Base-by-base conservation (phyloP, 2,888 invertebrate species). In the Amorpha juglandis region DNA sequence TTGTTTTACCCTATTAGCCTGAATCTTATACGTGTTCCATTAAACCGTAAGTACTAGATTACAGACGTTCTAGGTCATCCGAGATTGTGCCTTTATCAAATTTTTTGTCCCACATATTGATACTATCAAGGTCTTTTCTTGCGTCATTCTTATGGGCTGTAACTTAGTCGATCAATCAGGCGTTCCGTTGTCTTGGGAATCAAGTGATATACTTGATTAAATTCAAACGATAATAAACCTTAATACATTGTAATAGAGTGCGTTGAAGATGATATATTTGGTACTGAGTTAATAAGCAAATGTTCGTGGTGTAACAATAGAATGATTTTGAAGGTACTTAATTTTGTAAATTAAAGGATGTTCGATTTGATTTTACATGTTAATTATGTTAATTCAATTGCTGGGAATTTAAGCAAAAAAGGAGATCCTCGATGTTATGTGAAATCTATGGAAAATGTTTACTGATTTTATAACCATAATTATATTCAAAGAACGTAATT, bases 101-200 rank as follows among this genome's bases (percentile, higher is more conserved):
- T 16, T 38, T 52, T 19, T 16, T 58, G 58, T 55, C 35, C 58
- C 42, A 58, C 11, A 58, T 58, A 53, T 50, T 50, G 1, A 58
- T 58, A 42, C 58, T 58, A 38, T 55, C 58, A 58, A 58, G 58
- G 58, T 42, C 55, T 55, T 38, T n/a, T 11, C 19, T 58, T 58
- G 12, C 58, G 58, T 58, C 58, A 58, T 58, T 8, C 58, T 19
- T 11, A 19, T 38, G 16, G 35, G 35, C 42, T 58, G 19, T 38
- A 58, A 58, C 58, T 58, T 58, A 42, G 19, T 12, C 58, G 42
- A 58, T 58, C 58, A 58, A 58, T 58, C 58, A 58, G 58, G 19
- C 38, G 16, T 58, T 38, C 58, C 6, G 42, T 58, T 16, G 42
- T 42, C 58, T 58, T 42, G 58, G 21, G 58, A 58, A 58, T 58